Conservation (phyloP, 2,797 vertebrate species). For the Liasis olivaceus region DNA sequence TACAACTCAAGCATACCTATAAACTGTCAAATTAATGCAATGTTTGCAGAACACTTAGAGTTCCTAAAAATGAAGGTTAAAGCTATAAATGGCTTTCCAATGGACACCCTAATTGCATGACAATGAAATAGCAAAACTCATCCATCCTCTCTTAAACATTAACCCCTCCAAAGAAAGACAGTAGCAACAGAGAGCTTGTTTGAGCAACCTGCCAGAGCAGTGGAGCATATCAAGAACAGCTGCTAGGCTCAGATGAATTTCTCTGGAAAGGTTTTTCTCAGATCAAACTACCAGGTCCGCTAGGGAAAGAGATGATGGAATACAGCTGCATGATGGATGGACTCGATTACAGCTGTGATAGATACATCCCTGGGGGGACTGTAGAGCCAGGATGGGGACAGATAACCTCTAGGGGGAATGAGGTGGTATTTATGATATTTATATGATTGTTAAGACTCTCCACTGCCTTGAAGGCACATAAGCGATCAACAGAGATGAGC, state of each 20-base stretch:
- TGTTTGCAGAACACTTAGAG: constrained; percentile 10
- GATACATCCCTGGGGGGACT: too few species aligned
- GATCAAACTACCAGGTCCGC: not conserved
- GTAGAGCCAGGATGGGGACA: too few species aligned
- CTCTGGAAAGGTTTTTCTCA: not conserved
- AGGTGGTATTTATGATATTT: too few species aligned
- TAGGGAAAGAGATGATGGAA: not conserved
- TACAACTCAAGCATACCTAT: not conserved
- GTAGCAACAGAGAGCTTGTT: fast-evolving
- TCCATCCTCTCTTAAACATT: not conserved
- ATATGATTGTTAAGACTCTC: too few species aligned
- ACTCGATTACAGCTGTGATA: not conserved
- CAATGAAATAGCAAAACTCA: not conserved
- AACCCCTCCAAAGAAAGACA: not conserved
- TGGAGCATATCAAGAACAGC: not conserved
- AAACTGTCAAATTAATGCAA: not conserved
- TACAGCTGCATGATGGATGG: not conserved
- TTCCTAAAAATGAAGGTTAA: not conserved
- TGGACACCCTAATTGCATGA: constrained; percentile 17
- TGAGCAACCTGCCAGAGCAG: fast-evolving
- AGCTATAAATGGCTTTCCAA: constrained; percentile 2
- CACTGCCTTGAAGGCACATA: too few species aligned
- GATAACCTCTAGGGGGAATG: too few species aligned
- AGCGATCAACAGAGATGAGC: too few species aligned
- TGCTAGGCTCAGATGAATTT: not conserved